These are phyloP conservation scores for Chaenogobius annularis DNA, from an alignment of 2,113 vertebrate genomes.

Conservation along the genomic window DNA sequence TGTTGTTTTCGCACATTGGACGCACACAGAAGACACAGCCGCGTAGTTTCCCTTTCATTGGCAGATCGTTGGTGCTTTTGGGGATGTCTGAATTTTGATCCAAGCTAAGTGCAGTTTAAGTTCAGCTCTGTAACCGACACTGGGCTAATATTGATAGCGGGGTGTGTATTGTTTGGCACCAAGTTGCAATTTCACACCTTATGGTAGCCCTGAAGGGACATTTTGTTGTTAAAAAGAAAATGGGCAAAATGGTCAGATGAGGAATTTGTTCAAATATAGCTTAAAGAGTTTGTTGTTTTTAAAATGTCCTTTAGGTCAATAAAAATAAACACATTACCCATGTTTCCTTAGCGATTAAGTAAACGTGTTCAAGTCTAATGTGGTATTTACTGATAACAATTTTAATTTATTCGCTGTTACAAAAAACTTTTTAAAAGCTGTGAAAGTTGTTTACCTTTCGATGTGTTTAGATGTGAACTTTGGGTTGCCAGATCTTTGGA, in stretches of 20 bases:
- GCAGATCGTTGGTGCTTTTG: neutral
- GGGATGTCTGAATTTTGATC: neutral
- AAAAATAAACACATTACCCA: too few species aligned
- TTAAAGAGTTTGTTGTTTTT: neutral
- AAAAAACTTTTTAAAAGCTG: too few species aligned
- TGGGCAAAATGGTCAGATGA: neutral
- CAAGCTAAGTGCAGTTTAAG: neutral
- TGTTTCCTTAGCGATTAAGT: too few species aligned
- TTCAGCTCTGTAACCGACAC: constrained; percentile 2
- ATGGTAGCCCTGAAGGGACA: neutral
- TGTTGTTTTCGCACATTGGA: constrained; percentile 1
- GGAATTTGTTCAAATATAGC: neutral
- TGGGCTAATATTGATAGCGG: neutral
- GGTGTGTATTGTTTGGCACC: neutral
- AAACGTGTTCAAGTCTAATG: too few species aligned
- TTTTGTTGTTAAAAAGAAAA: neutral
- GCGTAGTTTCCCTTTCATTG: neutral
- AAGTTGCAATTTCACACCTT: neutral
- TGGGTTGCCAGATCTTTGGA: neutral
- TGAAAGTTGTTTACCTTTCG: too few species aligned
- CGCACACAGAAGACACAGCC: neutral
- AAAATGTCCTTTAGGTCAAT: too few species aligned
- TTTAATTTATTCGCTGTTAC: too few species aligned
- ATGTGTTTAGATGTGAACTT: neutral
- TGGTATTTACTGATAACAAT: too few species aligned